phyloP scores from a whole-genome alignment of 2,113 vertebrate genomes.

The Pandion haliaetus region DNA sequence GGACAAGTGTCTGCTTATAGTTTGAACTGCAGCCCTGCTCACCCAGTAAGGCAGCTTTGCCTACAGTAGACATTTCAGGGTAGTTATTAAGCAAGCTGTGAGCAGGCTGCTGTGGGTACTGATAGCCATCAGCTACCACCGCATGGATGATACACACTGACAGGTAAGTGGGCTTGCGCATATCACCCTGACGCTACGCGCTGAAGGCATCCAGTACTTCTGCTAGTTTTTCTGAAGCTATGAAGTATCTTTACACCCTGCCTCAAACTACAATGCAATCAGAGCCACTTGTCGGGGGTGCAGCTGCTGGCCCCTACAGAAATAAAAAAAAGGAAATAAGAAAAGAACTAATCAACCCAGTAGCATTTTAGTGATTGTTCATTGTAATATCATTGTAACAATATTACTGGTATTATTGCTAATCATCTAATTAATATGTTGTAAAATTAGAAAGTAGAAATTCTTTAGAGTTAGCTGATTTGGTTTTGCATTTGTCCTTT shows the following conservation, averaged over 20 bases:
- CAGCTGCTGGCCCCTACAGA: neutral
- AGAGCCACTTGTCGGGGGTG: neutral
- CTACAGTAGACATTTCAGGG: neutral
- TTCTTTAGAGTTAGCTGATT: neutral
- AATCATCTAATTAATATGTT: neutral
- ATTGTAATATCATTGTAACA: neutral
- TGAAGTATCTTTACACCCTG: neutral
- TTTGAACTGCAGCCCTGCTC: neutral
- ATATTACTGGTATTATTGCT: neutral
- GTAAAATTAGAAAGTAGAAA: neutral
- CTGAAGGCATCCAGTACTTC: neutral
- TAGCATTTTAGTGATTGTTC: neutral
- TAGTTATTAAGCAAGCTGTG: fast-evolving
- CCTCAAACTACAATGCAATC: neutral
- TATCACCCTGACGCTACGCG: fast-evolving
- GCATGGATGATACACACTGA: fast-evolving
- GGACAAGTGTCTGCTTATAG: neutral
- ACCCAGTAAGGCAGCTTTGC: neutral
- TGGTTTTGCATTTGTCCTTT: neutral
- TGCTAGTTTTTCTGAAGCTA: neutral
- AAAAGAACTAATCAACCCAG: neutral
- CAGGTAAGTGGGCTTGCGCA: neutral
- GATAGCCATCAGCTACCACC: neutral
- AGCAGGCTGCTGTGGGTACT: neutral
- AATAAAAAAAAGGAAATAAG: neutral